Base-by-base conservation (phyloP, 2,797 vertebrate species). In the Apogon talboti region DNA sequence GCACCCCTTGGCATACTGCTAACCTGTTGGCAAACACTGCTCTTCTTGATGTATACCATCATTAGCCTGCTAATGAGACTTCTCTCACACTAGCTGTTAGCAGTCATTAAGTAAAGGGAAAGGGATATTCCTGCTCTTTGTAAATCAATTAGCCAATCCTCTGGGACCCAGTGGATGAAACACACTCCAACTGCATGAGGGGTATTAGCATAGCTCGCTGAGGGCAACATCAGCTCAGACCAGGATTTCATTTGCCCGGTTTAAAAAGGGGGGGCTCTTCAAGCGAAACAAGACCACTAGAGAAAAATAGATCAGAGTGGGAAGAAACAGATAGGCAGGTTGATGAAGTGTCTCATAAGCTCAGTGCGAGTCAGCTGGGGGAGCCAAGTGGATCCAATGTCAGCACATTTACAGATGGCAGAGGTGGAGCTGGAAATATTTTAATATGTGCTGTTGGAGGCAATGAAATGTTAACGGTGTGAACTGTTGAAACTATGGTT, bases 31-130 rank as follows among this genome's bases (percentile, higher is more conserved):
- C 83, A 76, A 62, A 50, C 40, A 10, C 45, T 76, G 87, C 81
- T 76, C 63, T 79, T 85, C 87, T 81, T 90, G 81, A 91, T 87
- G 85, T 81, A 81, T 67, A 54, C 66, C 61, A 40, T 92, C 92
- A 95, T 95, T 95, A 95, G 88, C 79, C 0, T 44, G 82, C 91
- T 95, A 96, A 95, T 94, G 90, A 94, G 75, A 83, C 82, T 91
- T 89, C 90, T 94, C 92, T 95, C 94, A 93, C 94, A 88, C 92
- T 93, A 94, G 93, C 94, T 94, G 94, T 94, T 95, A 90, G 90
- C 78, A 86, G 90, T 95, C 92, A 93, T 95, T 95, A 95, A 92
- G 92, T 94, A 91, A 92, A 83, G 89, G 89, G 92, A 93, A 94
- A 92, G 89, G 91, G 81, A 92, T 91, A 92, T 93, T 89, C 91